Evolutionary conservation across 1,140 invertebrate genomes (phyloP).

Genomic region (Manduca sexta): DNA sequence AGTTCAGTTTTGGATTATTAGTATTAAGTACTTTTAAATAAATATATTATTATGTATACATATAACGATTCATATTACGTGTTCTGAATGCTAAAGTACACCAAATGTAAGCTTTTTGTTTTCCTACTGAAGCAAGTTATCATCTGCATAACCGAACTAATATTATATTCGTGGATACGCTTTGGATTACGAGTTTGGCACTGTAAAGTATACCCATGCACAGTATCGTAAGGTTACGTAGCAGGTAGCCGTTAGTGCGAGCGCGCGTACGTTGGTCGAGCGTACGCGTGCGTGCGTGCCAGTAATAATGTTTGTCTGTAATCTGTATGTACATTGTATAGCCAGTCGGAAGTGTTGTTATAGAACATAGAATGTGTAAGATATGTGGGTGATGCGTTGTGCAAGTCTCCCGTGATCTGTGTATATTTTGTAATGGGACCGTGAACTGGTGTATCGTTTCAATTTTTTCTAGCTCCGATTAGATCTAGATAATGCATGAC

Average conservation of each 20-base stretch:
- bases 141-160: background rate
- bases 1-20: conserved; percentile 52
- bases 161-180: conserved; percentile 26
- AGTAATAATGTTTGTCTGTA: background rate
- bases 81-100: conserved; percentile 17
- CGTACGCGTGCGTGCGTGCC: too few relatives aligned
- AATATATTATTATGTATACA: conserved; percentile 15
- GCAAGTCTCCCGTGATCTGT: background rate
- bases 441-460: conserved; percentile 1
- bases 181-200: conserved; percentile 42
- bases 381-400: too few relatives aligned
- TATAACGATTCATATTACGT: conserved; percentile 8
- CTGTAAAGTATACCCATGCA: conserved; percentile 66
- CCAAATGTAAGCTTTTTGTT: background rate
- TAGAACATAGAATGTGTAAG: too few relatives aligned
- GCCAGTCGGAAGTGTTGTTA: too few relatives aligned
- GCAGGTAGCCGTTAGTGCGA: conserved; percentile 11
- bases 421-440: background rate
- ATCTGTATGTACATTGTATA: background rate
- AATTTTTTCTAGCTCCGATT: conserved; percentile 9
- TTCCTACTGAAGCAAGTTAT: background rate
- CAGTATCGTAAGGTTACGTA: conserved; percentile 18
- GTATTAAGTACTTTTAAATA: conserved; percentile 49
- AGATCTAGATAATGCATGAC: conserved; percentile 45
- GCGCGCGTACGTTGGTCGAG: too few relatives aligned